phyloP scores from a whole-genome alignment of 2,113 vertebrate genomes.

The Hippocampus guttulatus region DNA sequence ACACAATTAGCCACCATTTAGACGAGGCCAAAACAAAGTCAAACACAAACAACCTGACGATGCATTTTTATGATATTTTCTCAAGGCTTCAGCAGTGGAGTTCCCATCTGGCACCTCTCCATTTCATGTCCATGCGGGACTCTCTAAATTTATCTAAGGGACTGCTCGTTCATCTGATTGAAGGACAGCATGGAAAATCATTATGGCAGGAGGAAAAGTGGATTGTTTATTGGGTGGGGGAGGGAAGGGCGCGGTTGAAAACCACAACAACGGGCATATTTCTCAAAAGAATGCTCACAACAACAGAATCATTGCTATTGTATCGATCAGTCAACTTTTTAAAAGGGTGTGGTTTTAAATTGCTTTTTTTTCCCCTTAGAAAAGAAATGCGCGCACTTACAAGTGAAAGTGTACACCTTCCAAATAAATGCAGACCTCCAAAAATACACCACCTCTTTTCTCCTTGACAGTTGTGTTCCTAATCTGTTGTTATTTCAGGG shows the following conservation, averaged over 20 bases:
- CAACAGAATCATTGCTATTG: background rate
- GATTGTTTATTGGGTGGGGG: background rate
- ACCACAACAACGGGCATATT: background rate
- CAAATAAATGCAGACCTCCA: no score
- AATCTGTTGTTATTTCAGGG: no score
- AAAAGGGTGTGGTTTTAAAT: background rate
- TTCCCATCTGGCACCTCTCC: background rate
- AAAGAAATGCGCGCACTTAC: background rate
- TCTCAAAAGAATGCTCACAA: background rate
- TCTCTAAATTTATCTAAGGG: slow-evolving; percentile 8
- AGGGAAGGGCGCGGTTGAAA: background rate
- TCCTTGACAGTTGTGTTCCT: no score
- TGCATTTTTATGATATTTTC: slow-evolving; percentile 2
- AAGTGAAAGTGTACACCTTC: background rate
- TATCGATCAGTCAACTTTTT: background rate
- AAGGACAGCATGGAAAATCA: slow-evolving; percentile 17
- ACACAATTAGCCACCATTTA: background rate
- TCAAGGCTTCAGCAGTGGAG: background rate
- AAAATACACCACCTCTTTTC: no score
- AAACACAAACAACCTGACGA: background rate
- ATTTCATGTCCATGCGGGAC: slow-evolving; percentile 2
- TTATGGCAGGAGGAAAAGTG: background rate
- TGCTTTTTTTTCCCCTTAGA: background rate
- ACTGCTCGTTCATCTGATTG: slow-evolving; percentile 1
- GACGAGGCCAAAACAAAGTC: background rate